These are phyloP conservation scores for Sebastes nivosus DNA, from an alignment of 2,797 vertebrate genomes.

Conservation along the genomic window DNA sequence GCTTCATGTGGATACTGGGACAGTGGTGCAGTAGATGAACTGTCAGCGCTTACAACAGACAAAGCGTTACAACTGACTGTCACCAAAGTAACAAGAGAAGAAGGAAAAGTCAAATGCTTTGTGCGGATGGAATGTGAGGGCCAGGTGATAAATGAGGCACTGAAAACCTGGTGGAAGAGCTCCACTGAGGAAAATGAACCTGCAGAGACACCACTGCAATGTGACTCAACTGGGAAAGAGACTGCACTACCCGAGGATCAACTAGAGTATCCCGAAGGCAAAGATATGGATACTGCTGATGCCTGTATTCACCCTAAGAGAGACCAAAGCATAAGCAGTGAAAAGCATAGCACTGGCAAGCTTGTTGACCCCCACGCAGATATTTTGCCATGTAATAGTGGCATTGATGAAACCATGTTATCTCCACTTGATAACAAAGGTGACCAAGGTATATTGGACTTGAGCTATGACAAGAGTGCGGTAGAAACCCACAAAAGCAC, in stretches of 20 bases:
- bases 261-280: neutral
- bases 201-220: neutral
- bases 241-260: neutral
- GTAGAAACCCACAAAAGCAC: constrained; percentile 9
- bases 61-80: constrained; percentile 84
- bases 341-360: constrained; percentile 15
- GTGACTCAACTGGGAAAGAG: neutral
- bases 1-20: constrained; percentile 83
- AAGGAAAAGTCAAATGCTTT: constrained; percentile 64
- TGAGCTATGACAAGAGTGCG: neutral
- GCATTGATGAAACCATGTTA: neutral
- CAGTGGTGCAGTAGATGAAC: constrained; percentile 76
- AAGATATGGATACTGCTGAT: neutral
- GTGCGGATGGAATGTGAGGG: constrained; percentile 85
- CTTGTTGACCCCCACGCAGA: neutral
- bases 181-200: constrained; percentile 6
- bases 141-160: constrained; percentile 81
- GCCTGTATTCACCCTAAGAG: neutral
- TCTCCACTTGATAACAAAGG: neutral
- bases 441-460: neutral
- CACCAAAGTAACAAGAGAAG: constrained; percentile 58
- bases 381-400: neutral
- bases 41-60: constrained; percentile 80
- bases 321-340: neutral
- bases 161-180: constrained; percentile 82